A percentile compares a stretch with the other conserved stretches of the same genome.
phyloP scores from a whole-genome alignment of 2,888 invertebrate species.

The Pimpla rufipes region DNA sequence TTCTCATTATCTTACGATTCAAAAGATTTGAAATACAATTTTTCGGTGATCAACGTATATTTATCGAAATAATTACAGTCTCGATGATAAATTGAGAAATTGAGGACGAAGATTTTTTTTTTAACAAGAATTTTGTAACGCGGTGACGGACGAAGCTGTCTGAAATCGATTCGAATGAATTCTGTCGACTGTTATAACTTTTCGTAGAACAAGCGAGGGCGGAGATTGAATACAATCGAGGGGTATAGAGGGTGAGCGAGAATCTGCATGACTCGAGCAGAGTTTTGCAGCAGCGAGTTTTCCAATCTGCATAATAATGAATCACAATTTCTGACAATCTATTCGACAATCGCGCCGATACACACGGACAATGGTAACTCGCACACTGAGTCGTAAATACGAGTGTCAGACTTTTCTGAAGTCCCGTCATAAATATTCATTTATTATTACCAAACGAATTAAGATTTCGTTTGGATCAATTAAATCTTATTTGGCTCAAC shows the following conservation, averaged over 20 bases:
- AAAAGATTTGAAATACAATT: not conserved
- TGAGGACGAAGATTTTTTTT: conserved; percentile 8
- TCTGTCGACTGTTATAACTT: conserved; percentile 36
- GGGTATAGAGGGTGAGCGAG: not conserved
- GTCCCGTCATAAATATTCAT: too few relatives aligned
- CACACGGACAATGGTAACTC: too few relatives aligned
- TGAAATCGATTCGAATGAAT: conserved; percentile 50
- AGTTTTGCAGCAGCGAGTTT: not conserved
- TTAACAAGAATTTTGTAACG: conserved; percentile 59
- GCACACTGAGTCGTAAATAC: too few relatives aligned
- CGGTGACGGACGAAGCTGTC: conserved; percentile 39
- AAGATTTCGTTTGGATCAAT: too few relatives aligned
- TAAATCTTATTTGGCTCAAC: too few relatives aligned
- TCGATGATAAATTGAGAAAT: not conserved
- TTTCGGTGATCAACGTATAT: too few relatives aligned
- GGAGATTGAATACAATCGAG: conserved; percentile 5
- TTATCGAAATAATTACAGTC: not conserved
- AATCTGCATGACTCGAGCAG: not conserved
- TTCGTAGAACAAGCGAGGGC: conserved; percentile 51
- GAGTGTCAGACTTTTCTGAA: too few relatives aligned
- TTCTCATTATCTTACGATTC: not conserved
- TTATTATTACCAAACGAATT: too few relatives aligned
- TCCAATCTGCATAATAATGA: too few relatives aligned
- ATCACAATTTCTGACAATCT: too few relatives aligned
- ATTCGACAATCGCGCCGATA: too few relatives aligned